phyloP scores from a whole-genome alignment of 2,113 vertebrate species.

The Grallaria varia region DNA sequence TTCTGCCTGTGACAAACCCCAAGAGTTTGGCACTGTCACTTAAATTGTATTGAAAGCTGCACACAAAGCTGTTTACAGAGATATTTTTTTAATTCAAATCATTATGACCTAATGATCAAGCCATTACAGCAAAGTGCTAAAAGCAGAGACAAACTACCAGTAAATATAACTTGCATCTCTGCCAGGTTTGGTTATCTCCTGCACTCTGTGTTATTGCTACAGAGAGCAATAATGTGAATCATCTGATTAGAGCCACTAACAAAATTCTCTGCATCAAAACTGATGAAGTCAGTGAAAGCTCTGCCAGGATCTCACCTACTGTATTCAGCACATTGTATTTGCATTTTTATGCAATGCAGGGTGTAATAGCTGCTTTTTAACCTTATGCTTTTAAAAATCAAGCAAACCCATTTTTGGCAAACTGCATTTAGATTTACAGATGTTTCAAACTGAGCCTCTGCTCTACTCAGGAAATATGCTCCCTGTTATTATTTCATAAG shows the following conservation, averaged over 20 bases:
- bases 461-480: not conserved
- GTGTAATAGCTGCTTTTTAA: not conserved
- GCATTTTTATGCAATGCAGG: slow-evolving; percentile 1
- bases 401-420: not conserved
- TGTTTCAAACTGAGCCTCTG: not conserved
- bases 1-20: not conserved
- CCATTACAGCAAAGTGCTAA: slow-evolving; percentile 32
- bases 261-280: slow-evolving; percentile 26
- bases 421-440: slow-evolving; percentile 11
- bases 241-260: slow-evolving; percentile 41
- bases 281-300: slow-evolving; percentile 33
- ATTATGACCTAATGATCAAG: slow-evolving; percentile 50
- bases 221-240: slow-evolving; percentile 50
- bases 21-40: not conserved
- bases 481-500: not conserved
- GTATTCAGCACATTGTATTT: not conserved
- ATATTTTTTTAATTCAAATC: not conserved
- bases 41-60: not conserved
- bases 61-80: not conserved
- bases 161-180: slow-evolving; percentile 1
- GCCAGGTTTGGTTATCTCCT: slow-evolving; percentile 35
- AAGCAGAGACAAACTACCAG: not conserved
- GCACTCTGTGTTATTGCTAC: slow-evolving; percentile 39
- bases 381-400: not conserved
- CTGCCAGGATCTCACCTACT: slow-evolving; percentile 28